phyloP scores from a whole-genome alignment of 92 coral and sea anemone species.

The Porites rus region DNA sequence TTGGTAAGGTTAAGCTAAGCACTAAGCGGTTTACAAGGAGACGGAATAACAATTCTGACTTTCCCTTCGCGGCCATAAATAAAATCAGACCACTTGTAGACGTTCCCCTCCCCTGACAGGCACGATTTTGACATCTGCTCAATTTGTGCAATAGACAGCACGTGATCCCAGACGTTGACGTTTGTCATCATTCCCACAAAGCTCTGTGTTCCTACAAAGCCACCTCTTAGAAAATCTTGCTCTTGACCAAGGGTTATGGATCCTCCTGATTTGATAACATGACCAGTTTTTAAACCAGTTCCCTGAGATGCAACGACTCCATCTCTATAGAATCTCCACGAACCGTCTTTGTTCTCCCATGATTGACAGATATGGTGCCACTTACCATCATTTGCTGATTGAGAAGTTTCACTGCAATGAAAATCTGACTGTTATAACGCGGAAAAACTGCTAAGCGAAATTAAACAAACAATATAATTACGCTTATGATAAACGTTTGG shows the following conservation, averaged over 20 bases:
- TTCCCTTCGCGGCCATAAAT: constrained; percentile 19
- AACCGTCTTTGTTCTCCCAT: constrained; percentile 44
- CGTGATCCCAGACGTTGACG: constrained; percentile 38
- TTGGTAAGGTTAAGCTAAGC: too few relatives aligned
- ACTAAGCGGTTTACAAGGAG: neutral
- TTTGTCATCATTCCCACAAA: constrained; percentile 33
- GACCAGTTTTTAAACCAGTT: constrained; percentile 13
- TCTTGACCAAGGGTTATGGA: constrained; percentile 32
- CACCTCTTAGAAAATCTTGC: constrained; percentile 24
- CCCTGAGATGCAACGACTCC: constrained; percentile 28
- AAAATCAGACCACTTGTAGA: constrained; percentile 46
- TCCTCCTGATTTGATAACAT: constrained; percentile 29
- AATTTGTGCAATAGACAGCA: constrained; percentile 13
- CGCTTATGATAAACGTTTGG: too few relatives aligned
- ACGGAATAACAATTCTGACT: constrained; percentile 37
- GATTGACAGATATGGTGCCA: constrained; percentile 46
- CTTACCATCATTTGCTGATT: constrained; percentile 34
- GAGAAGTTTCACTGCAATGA: neutral
- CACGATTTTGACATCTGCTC: constrained; percentile 5
- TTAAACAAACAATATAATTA: too few relatives aligned
- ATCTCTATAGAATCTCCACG: constrained; percentile 37
- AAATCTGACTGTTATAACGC: neutral
- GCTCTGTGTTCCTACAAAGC: neutral
- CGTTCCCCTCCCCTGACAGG: constrained; percentile 18
- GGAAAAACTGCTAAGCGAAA: too few relatives aligned